Evolutionary conservation across 2,888 invertebrate species (phyloP), one percentile per base, ranked within the genome.

Genomic region (Molanna angustata): DNA sequence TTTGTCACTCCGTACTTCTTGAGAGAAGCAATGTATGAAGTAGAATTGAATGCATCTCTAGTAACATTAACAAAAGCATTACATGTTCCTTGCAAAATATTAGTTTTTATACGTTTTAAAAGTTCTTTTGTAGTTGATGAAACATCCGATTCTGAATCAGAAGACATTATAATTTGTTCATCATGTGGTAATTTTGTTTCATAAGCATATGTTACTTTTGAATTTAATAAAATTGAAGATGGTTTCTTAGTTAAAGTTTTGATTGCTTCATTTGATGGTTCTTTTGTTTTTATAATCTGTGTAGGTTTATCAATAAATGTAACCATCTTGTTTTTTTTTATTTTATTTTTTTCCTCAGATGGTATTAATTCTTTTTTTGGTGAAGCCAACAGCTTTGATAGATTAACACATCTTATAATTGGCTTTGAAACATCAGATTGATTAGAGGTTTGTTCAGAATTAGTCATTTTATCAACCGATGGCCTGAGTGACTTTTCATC

Each of bases 371-470:
- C 18, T n/a, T 19, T 18, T 11, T 21, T 41, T 7, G 50, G 19
- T 13, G 47, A 20, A n/a, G 17, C 49, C 7, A 52, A 20, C 16
- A 55, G 33, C 16, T 41, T 51, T 4, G 35, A n/a, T 7, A 55
- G 50, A 31, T 51, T 43, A 4, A 55, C 40, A 43, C 55, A 55
- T 21, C 40, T 46, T 4, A 55, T 35, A 3, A 31, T 9, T 16
- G 47, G 41, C 27, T 42, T 52, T 17, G 18, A 32, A 18, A 33
- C 45, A 17, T 22, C 33, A 33, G 17, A 6, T 40, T 40, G 19
- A 16, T 33, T 18, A 45, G 31, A 45, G 31, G 33, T 45, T 45
- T 45, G 33, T n/a, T n/a, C n/a, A n/a, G n/a, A n/a, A n/a, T n/a
- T n/a, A n/a, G n/a, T n/a, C n/a, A n/a, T n/a, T n/a, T n/a, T n/a